Base-by-base conservation (phyloP, 2,113 vertebrate species). In the Cichladusa arquata region DNA sequence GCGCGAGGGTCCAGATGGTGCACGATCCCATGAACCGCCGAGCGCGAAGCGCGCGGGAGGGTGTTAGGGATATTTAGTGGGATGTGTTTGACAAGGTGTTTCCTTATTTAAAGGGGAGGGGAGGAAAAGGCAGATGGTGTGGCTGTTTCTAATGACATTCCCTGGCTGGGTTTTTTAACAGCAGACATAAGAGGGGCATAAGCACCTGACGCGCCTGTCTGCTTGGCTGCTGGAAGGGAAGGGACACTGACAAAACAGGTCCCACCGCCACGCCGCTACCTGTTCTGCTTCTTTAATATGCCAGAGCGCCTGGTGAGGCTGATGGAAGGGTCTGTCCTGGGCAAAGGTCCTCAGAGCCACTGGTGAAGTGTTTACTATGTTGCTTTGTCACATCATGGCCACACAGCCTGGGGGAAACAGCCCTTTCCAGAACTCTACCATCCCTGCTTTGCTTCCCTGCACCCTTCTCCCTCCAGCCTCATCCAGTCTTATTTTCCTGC, bases 1-100 rank as follows among this genome's bases (percentile, higher is more conserved):
- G 94, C 2, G 4, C 20, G 0, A 66, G 84, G 91, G 81, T 82
- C 95, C 95, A 97, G 94, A 95, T 95, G 94, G 95, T 95, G 96
- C 94, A 64, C 70, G 96, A 95, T 95, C 95, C 96, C 10, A 23
- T 48, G 78, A 94, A 93, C 86, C 11, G 48, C 86, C 1, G 83
- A 82, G 94, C 60, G 88, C 42, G 81, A 92, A 47, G 81, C 85
- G 20, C 22, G 74, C 61, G 14, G 87, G 88, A 94, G 94, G 93
- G 96, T 92, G 96, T 77, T 82, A 91, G 95, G 92, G 90, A 91
- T 95, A 95, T 96, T 97, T 93, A 94, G 87, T 91, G 96, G 95
- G 95, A 97, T 95, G 93, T 96, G 94, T 96, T 96, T 95, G 94
- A 96, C 95, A 96, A 97, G 96, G 96, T 96, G 95, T 95, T 92